Percentiles rank a stretch among this genome's conserved stretches.
These are phyloP conservation scores for Bufo bufo DNA, from an alignment of 2,113 vertebrate species.

Conservation along the genomic window DNA sequence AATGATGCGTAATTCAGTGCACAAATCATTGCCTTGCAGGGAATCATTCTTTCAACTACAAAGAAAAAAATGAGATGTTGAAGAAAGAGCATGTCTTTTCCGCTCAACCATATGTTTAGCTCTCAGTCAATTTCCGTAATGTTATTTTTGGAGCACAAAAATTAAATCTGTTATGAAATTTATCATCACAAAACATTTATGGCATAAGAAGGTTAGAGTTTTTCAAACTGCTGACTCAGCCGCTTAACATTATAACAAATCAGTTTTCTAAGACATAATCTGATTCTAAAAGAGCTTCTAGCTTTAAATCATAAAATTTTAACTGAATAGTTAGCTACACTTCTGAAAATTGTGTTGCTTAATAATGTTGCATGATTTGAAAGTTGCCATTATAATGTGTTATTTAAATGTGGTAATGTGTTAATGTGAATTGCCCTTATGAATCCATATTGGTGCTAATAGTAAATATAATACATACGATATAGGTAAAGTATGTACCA, in stretches of 20 bases:
- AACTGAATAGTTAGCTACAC: background rate
- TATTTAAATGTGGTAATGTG: no score
- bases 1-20: constrained; percentile 40
- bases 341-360: background rate
- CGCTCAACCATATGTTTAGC: constrained; percentile 48
- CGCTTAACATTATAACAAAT: constrained; percentile 16
- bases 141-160: constrained; percentile 55
- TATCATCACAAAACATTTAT: constrained; percentile 49
- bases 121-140: constrained; percentile 53
- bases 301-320: background rate
- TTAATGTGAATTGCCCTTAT: background rate
- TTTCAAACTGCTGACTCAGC: constrained; percentile 35
- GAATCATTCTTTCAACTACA: constrained; percentile 49
- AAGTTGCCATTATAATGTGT: background rate
- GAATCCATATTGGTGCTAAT: no score
- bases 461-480: no score
- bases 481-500: no score
- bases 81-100: constrained; percentile 27
- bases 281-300: background rate
- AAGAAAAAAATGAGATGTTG: constrained; percentile 50
- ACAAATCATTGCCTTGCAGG: constrained; percentile 45
- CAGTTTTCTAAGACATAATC: background rate
- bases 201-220: constrained; percentile 54
- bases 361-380: background rate
- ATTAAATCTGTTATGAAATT: constrained; percentile 37